These are phyloP conservation scores for Chrysaora quinquecirrha DNA, from an alignment of 30 jellyfish, hydroid and myxozoan species.

Conservation along the genomic window DNA sequence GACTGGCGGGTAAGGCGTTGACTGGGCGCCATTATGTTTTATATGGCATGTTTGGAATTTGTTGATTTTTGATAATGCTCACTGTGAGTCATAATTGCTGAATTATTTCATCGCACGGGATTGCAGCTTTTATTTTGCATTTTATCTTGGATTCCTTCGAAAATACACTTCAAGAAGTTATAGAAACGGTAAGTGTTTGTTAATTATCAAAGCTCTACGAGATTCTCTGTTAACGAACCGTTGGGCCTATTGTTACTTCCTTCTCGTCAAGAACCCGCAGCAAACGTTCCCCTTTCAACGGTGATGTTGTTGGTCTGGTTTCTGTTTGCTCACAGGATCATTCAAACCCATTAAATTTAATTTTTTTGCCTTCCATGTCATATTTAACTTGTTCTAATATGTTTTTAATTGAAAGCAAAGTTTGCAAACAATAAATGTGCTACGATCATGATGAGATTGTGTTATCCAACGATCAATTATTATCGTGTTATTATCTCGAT, in stretches of 20 bases:
- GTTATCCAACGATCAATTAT: neutral
- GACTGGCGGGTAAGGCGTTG: constrained; percentile 65
- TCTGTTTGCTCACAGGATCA: neutral
- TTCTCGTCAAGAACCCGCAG: neutral
- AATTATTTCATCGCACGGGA: neutral
- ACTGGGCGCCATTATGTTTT: constrained; percentile 66
- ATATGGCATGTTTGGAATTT: constrained; percentile 69
- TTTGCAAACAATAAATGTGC: no score
- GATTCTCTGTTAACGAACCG: no score
- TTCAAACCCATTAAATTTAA: neutral
- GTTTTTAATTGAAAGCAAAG: no score
- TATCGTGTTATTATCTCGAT: neutral
- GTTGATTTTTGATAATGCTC: constrained; percentile 41
- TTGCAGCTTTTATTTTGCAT: no score
- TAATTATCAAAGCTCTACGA: no score
- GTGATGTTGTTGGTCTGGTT: no score
- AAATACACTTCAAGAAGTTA: neutral
- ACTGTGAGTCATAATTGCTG: constrained; percentile 48
- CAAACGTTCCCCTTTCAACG: neutral
- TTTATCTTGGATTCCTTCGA: no score
- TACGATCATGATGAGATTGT: neutral
- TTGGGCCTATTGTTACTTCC: neutral
- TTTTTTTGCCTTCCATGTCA: no score
- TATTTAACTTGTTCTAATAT: no score
- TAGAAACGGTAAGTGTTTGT: neutral